These are phyloP conservation scores for Ageneiosus marmoratus DNA, from an alignment of 2,113 vertebrate genomes.

Conservation along the genomic window DNA sequence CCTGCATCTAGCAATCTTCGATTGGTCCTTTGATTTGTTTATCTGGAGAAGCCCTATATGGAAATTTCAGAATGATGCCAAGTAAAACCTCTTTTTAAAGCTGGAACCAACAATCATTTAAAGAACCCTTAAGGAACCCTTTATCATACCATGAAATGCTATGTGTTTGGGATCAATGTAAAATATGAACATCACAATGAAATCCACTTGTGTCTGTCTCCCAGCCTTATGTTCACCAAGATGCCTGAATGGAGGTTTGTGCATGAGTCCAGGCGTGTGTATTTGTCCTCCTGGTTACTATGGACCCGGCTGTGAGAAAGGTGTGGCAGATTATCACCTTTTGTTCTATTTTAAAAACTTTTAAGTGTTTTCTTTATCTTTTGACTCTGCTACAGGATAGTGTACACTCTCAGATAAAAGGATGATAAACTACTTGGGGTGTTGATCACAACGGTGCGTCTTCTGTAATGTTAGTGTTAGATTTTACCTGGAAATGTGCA, in stretches of 20 bases:
- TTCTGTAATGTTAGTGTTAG: neutral
- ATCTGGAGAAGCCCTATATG: neutral
- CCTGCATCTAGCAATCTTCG: neutral
- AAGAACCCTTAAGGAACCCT: neutral
- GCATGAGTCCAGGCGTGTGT: constrained; percentile 84
- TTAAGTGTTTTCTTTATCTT: neutral
- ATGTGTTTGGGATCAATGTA: neutral
- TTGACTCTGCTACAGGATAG: neutral
- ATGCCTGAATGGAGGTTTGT: constrained; percentile 86
- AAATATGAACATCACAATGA: neutral
- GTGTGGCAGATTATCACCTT: constrained; percentile 60
- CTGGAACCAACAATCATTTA: neutral
- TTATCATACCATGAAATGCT: constrained; percentile 1
- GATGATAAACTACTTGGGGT: neutral
- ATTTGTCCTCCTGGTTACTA: constrained; percentile 86
- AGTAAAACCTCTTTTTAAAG: neutral
- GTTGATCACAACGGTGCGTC: neutral
- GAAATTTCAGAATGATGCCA: neutral
- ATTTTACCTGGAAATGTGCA: neutral
- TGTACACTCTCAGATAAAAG: neutral
- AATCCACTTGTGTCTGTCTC: neutral
- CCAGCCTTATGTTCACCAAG: constrained; percentile 79
- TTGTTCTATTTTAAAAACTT: neutral
- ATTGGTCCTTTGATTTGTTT: neutral
- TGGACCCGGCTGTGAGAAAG: constrained; percentile 86